Conservation (phyloP, 2,888 invertebrate genomes). For the Epinotia bilunana region DNA sequence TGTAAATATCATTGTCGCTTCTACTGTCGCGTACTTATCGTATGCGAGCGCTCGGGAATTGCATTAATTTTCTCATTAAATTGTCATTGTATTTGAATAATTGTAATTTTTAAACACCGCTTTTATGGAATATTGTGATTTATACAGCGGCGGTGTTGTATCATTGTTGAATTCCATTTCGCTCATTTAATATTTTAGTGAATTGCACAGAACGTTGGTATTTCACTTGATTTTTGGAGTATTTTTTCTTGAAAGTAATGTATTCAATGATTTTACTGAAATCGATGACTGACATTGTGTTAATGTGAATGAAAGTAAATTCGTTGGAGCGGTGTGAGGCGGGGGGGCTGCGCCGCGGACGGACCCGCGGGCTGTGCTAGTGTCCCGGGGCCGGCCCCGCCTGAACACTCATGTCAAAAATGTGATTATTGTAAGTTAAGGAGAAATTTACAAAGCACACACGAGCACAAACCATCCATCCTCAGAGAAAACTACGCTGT, state of each 20-base stretch:
- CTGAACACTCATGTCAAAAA: constrained; percentile 61
- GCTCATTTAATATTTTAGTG: constrained; percentile 75
- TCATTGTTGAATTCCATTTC: constrained; percentile 77
- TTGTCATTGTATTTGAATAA: constrained; percentile 66
- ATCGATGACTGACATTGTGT: constrained; percentile 77
- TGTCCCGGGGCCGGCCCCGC: constrained; percentile 45
- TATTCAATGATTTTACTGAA: constrained; percentile 79
- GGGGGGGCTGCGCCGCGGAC: constrained; percentile 50
- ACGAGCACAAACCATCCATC: constrained; percentile 84
- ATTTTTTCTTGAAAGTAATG: constrained; percentile 78
- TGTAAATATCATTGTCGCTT: constrained; percentile 73
- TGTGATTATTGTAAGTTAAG: constrained; percentile 81
- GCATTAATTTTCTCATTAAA: constrained; percentile 73
- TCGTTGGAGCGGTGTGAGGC: constrained; percentile 60
- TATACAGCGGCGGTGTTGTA: constrained; percentile 67
- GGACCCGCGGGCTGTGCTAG: background rate
- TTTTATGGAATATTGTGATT: constrained; percentile 59
- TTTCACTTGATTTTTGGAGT: constrained; percentile 83
- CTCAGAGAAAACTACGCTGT: constrained; percentile 79
- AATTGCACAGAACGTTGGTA: constrained; percentile 83
- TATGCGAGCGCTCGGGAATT: constrained; percentile 78
- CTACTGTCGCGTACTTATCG: constrained; percentile 57
- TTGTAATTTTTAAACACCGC: constrained; percentile 72
- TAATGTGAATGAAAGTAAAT: constrained; percentile 63
- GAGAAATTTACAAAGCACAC: constrained; percentile 79